A percentile compares a stretch with the other conserved stretches of the same genome.
phyloP scores from a whole-genome alignment of 2,888 invertebrate genomes.

The Entomobrya multifasciata region DNA sequence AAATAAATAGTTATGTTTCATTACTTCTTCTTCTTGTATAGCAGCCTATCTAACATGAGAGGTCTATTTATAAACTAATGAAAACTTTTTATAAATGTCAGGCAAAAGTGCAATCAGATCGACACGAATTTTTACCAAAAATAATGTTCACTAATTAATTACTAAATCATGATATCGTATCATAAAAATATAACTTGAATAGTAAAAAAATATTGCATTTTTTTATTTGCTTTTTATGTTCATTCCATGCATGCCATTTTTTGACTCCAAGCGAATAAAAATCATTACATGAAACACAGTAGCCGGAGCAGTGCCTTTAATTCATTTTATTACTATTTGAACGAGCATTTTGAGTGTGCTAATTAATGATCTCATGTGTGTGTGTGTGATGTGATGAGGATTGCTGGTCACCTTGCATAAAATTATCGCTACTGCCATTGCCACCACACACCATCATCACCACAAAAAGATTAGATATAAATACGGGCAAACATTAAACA shows the following conservation, averaged over 20 bases:
- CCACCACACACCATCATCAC: neutral
- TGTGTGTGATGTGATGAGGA: too few relatives aligned
- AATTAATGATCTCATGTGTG: constrained; percentile 69
- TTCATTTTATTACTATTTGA: constrained; percentile 44
- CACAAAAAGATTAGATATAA: constrained; percentile 32
- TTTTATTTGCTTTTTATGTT: neutral
- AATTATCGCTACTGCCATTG: neutral
- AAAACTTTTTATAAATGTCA: too few relatives aligned
- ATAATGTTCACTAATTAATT: too few relatives aligned
- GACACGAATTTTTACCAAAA: too few relatives aligned
- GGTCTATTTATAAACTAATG: too few relatives aligned
- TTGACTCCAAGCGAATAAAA: neutral
- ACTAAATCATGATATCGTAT: too few relatives aligned
- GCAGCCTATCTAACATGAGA: too few relatives aligned
- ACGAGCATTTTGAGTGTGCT: constrained; percentile 52
- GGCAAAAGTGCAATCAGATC: too few relatives aligned
- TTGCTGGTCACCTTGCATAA: constrained; percentile 68
- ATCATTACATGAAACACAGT: neutral
- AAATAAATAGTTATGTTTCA: too few relatives aligned
- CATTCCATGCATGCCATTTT: neutral
- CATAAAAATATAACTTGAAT: too few relatives aligned
- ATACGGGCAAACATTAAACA: constrained; percentile 38
- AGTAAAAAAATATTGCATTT: neutral
- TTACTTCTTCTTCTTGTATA: too few relatives aligned
- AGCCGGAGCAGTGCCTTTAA: constrained; percentile 29